Conservation (phyloP, 2,797 vertebrate genomes). For the Sebastes minor region DNA sequence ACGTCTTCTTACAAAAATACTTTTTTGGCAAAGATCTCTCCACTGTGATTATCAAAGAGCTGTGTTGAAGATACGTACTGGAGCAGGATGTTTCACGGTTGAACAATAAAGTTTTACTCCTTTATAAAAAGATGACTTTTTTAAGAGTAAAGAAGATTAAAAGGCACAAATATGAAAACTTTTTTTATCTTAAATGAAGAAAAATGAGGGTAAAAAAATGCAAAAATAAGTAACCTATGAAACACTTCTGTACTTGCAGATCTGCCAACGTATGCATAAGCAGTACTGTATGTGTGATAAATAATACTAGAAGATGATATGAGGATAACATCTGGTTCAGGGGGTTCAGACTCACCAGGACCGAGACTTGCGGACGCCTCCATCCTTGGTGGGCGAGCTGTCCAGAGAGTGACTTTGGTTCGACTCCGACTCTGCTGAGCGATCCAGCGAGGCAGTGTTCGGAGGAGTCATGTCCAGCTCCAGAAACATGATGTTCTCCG, state of each 20-base stretch:
- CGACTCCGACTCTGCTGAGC: conserved; percentile 78
- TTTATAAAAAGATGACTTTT: neutral
- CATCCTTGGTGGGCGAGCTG: conserved; percentile 83
- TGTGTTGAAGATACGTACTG: neutral
- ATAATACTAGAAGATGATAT: neutral
- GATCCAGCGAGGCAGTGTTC: conserved; percentile 85
- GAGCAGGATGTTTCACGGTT: neutral
- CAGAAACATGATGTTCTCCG: conserved; percentile 95
- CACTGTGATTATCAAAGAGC: neutral
- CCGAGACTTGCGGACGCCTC: conserved; percentile 87
- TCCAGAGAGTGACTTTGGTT: conserved; percentile 85
- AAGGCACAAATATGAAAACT: neutral
- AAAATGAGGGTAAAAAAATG: neutral
- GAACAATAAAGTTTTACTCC: neutral
- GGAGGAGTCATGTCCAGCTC: conserved; percentile 92
- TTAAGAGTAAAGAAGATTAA: neutral
- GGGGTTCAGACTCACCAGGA: conserved; percentile 85
- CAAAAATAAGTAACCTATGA: neutral
- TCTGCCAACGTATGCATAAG: neutral
- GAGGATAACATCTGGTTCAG: rapidly evolving
- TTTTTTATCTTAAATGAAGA: neutral
- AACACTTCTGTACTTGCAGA: neutral
- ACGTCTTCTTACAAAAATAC: neutral
- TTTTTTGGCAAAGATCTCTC: neutral
- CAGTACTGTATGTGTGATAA: neutral